Evolutionary conservation across 2,888 invertebrate species (phyloP), one percentile per base, ranked within the genome.

Genomic region (Dorcus hopei): DNA sequence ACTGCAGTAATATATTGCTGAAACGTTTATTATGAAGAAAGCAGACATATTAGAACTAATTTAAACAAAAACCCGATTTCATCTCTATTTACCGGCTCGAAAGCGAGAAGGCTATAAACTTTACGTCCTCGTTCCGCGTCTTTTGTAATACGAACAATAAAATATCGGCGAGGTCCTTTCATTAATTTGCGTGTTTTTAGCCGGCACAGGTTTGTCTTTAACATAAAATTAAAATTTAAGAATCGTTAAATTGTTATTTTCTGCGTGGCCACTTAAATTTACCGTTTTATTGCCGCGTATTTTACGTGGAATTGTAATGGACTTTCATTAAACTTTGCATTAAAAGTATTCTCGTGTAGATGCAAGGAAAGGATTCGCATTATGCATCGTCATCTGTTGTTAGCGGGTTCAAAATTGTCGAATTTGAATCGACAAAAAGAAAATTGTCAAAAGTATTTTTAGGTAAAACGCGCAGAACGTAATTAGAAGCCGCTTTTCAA

Each of bases 161-260:
- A 45, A 45, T 45, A 45, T 45, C 16, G 23, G 23, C 45, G 19
- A 45, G 16, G 16, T 45, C 45, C 19, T 5, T 45, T 45, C 19
- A 45, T 45, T 45, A 19, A 16, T 23, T n/a, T 45, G 45, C 45
- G 45, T 45, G 23, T 45, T 45, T 45, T 45, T 45, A 19, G 45
- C 19, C 45, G 19, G 45, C 9, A 16, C 45, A 19, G 19, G 45
- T 23, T 23, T 16, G 23, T 45, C 45, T 45, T 45, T 23, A 19
- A 58, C 64, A 68, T 68, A 68, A 69, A 67, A 66, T 61, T 63
- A 64, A 67, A 66, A 69, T 69, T 69, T 68, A 67, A 63, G 67
- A 65, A 67, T 65, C 66, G 64, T 69, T 65, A 66, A 69, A 45
- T 45, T 45, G 45, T 45, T 45, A 45, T 23, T 45, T 19, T 45